Conservation (phyloP, 2,113 vertebrate species). For the Phoenicopterus ruber region DNA sequence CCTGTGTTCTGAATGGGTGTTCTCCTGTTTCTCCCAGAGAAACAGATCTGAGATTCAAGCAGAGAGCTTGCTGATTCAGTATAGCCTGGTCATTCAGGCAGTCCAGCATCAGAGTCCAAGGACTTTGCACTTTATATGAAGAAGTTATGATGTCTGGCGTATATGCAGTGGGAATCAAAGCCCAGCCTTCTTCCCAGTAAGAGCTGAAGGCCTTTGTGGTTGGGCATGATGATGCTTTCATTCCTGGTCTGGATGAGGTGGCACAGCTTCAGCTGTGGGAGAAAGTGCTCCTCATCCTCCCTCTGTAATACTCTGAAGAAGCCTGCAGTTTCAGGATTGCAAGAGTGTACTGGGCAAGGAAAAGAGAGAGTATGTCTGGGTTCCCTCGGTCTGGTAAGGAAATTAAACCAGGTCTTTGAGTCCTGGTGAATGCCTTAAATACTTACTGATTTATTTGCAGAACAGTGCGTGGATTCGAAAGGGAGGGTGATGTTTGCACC, state of each 20-base stretch:
- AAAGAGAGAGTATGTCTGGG: background rate
- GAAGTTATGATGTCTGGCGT: background rate
- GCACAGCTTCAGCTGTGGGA: background rate
- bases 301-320: background rate
- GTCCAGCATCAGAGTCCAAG: background rate
- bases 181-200: background rate
- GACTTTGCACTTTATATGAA: background rate
- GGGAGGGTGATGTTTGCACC: background rate
- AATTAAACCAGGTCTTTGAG: background rate
- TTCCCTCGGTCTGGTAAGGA: background rate
- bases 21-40: background rate
- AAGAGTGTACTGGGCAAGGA: background rate
- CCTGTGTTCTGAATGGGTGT: background rate
- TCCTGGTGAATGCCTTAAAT: background rate
- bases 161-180: background rate
- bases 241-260: background rate
- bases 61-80: background rate
- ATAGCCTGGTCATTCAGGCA: background rate
- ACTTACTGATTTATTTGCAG: background rate
- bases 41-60: background rate
- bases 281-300: background rate
- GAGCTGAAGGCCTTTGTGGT: background rate
- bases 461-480: background rate
- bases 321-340: background rate
- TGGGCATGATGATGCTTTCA: background rate